Evolutionary conservation across 1,140 invertebrate genomes (phyloP), one percentile per base, ranked within the genome.

Genomic region (Tigriopus japonicus): DNA sequence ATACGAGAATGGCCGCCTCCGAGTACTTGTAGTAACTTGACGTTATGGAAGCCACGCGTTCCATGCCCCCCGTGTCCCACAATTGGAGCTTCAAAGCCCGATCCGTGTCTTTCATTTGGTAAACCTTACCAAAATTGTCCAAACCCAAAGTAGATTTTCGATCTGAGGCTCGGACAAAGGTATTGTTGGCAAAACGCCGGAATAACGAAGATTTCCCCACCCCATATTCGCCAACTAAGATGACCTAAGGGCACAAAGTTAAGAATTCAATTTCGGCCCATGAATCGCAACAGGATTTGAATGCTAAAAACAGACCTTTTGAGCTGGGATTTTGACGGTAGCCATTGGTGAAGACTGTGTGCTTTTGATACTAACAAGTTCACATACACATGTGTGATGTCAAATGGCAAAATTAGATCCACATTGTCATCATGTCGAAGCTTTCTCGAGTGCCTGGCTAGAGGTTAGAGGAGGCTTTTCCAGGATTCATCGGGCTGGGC

Each of bases 31-130:
- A 92, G 69, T 93, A 93, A 65, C 85, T 88, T 14, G 86, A 88
- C 1, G 87, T 92, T 10, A 93, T 85, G n/a, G 85, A 87, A 24
- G 87, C 87, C 42, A 92, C 86, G 70, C 88, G 77, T 73, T 93
- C 88, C 86, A 92, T 89, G 62, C 87, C 88, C 66, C 87, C 87
- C 49, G 88, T 93, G 68, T 93, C 88, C 87, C 87, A 93, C 66
- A 92, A 71, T 75, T 90, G 86, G 45, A 92, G 73, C 87, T 92
- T 85, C 74, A 86, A 84, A 64, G 87, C 81, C 70, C 81, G 79
- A 72, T 65, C 65, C 28, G 80, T 83, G 64, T 82, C 81, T 62
- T 77, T 78, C 42, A 87, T 75, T 63, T 78, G 75, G 69, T 86
- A 88, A 52, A 80, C 75, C 71, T 85, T 85, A 64, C 87, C 82